Evolutionary conservation across 2,888 invertebrate genomes (phyloP).

Genomic region (Halocaridina rubra): DNA sequence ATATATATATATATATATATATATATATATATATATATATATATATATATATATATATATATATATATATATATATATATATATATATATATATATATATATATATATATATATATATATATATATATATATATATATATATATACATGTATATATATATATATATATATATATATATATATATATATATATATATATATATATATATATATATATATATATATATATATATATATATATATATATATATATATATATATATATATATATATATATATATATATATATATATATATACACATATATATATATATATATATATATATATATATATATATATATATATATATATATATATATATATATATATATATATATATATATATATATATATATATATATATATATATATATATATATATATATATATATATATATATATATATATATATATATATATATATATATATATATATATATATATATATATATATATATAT

Average conservation of each 20-base stretch:
- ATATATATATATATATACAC: slow-evolving; percentile 14
- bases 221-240: slow-evolving; percentile 5
- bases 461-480: background rate
- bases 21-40: slow-evolving; percentile 18
- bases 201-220: slow-evolving; percentile 17
- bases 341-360: slow-evolving; percentile 11
- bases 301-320: slow-evolving; percentile 11
- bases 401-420: background rate
- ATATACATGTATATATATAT: background rate
- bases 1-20: background rate
- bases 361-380: background rate
- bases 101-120: background rate
- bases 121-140: slow-evolving; percentile 1
- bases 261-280: slow-evolving; percentile 12
- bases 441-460: background rate
- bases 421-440: slow-evolving; percentile 2
- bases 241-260: slow-evolving; percentile 1
- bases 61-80: slow-evolving; percentile 1
- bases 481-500: slow-evolving; percentile 14
- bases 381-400: background rate
- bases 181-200: slow-evolving; percentile 12
- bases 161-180: background rate
- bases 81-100: background rate
- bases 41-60: slow-evolving; percentile 15
- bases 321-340: slow-evolving; percentile 1